Evolutionary conservation across 2,797 vertebrate species (phyloP), one percentile per base, ranked within the genome.

Genomic region (Varecia variegata): DNA sequence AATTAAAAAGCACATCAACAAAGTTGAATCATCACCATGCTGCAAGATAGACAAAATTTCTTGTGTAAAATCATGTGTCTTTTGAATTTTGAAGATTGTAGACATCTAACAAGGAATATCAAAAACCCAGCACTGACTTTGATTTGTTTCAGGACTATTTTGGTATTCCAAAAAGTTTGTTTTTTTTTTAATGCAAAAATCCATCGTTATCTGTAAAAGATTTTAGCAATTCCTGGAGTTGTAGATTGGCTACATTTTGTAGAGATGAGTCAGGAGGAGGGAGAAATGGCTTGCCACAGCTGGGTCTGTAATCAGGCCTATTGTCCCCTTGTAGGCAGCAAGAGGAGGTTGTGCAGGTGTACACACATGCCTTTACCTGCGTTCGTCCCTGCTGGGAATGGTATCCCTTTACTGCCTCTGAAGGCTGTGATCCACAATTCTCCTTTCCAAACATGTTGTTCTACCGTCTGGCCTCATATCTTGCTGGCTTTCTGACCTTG

Each of bases 271-370:
- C 86, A 93, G 67, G 90, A 81, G 65, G 45, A 84, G 35, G 67
- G 60, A 70, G n/a, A 58, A 27, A 21, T 17, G 77, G 45, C 2
- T 94, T 93, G 35, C 52, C 80, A 71, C 96, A 97, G 88, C 96
- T 96, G 96, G 85, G 40, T 65, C 20, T 97, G 80, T 65, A 97
- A 97, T 97, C 95, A 97, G 93, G 82, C 50, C 17, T 40, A 73
- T 97, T 97, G 81, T 97, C 45, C 56, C 23, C 0, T 54, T 76
- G 11, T 3, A 30, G 45, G 85, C 76, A 68, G 60, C n/a, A 45
- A 47, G 47, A 50, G 71, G 86, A 90, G 65, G 54, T 13, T 67
- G 20, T 68, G 60, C 43, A 91, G 45, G 62, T 92, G 90, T 54
- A 65, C 7, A 18, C 50, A 47, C 6, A 6, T 23, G 50, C 40